Evolutionary conservation across 2,797 vertebrate genomes (phyloP).

Genomic region (Sebastolobus altivelis): DNA sequence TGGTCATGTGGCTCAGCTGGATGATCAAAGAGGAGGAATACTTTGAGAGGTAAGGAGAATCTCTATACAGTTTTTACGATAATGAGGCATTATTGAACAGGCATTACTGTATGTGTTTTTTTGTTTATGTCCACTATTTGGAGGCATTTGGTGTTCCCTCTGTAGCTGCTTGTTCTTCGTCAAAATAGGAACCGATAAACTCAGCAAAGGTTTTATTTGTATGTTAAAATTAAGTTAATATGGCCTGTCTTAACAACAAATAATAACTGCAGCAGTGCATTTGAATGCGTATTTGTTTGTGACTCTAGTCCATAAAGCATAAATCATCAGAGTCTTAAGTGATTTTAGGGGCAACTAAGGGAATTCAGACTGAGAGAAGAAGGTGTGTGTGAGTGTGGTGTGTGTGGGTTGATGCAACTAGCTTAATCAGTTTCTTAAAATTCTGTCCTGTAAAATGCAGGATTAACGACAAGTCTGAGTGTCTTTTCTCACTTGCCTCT

Average conservation of each 20-base stretch:
- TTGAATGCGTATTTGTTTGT: conserved; percentile 10
- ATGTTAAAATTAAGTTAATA: conserved; percentile 18
- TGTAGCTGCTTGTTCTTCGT: too few species aligned
- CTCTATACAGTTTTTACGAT: neutral
- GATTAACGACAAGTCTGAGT: conserved; percentile 48
- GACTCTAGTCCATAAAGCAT: conserved; percentile 4
- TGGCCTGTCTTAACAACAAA: conserved; percentile 26
- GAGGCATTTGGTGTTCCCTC: too few species aligned
- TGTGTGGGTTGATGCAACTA: conserved; percentile 7
- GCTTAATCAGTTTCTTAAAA: conserved; percentile 61
- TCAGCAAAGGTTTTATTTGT: conserved; percentile 10
- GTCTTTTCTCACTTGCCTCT: conserved; percentile 44
- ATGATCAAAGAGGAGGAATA: conserved; percentile 99
- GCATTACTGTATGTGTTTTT: neutral
- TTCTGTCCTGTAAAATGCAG: conserved; percentile 43
- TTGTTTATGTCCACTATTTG: too few species aligned
- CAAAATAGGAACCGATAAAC: neutral
- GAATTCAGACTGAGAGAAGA: conserved; percentile 1
- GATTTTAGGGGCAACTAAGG: conserved; percentile 16
- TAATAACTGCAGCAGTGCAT: conserved; percentile 29
- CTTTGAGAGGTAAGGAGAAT: conserved; percentile 92
- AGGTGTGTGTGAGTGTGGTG: conserved; percentile 3
- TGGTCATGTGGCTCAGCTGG: conserved; percentile 99
- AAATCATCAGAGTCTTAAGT: conserved; percentile 36
- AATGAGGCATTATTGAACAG: neutral